These are phyloP conservation scores for Falco berigora DNA, from an alignment of 2,797 vertebrate genomes.

Conservation along the genomic window DNA sequence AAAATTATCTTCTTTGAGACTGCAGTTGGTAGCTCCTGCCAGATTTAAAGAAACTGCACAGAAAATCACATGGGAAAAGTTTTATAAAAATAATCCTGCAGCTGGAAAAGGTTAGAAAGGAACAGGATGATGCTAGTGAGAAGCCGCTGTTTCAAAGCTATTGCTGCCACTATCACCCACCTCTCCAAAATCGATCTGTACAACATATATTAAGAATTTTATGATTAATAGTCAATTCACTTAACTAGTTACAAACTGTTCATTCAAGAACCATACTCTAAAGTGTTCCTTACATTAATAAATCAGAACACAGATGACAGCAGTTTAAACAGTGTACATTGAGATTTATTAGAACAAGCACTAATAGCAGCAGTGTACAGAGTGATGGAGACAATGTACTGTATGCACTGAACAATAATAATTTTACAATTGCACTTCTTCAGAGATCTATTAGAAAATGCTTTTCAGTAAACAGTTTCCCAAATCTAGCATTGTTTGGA, in stretches of 20 bases:
- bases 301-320: slow-evolving; percentile 34
- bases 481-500: slow-evolving; percentile 74
- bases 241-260: background rate
- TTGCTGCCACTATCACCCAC: background rate
- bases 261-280: background rate
- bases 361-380: slow-evolving; percentile 85
- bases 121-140: background rate
- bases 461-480: slow-evolving; percentile 75
- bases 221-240: background rate
- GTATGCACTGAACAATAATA: slow-evolving; percentile 68
- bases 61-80: background rate
- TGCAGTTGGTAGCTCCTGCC: background rate
- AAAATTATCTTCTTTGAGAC: background rate
- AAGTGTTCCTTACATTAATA: background rate
- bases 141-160: background rate
- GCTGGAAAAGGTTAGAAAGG: background rate
- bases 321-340: slow-evolving; percentile 66
- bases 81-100: background rate
- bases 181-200: background rate
- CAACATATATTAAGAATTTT: background rate
- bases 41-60: background rate
- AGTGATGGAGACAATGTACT: slow-evolving; percentile 83
- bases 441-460: slow-evolving; percentile 80
- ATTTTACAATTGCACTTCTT: slow-evolving; percentile 87
- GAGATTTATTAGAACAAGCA: slow-evolving; percentile 93